phyloP scores from a whole-genome alignment of 2,113 vertebrate genomes.

The Dicaeum eximium region DNA sequence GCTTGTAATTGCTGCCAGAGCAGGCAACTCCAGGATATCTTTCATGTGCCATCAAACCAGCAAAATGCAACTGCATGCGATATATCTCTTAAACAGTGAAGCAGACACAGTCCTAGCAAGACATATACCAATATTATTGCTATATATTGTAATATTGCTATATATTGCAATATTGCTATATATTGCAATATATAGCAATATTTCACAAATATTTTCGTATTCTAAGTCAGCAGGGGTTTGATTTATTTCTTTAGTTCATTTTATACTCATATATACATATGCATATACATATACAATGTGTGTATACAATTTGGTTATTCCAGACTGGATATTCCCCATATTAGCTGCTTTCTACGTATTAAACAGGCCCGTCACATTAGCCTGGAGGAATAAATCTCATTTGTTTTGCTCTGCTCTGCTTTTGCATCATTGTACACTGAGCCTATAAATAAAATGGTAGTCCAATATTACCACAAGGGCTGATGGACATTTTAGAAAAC shows the following conservation, averaged over 20 bases:
- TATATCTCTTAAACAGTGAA: neutral
- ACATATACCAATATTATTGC: no score
- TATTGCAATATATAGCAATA: no score
- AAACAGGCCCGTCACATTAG: neutral
- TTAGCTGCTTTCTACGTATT: neutral
- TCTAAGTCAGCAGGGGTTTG: neutral
- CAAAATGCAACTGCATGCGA: neutral
- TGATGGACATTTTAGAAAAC: neutral
- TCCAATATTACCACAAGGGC: neutral
- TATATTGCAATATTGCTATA: no score
- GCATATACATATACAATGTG: accelerated
- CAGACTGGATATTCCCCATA: neutral
- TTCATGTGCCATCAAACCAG: neutral
- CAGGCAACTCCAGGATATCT: neutral
- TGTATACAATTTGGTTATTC: neutral
- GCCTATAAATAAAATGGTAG: neutral
- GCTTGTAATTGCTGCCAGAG: neutral
- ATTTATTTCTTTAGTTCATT: neutral
- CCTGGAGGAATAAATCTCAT: neutral
- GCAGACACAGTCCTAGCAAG: neutral
- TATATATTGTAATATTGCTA: no score
- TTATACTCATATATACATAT: neutral
- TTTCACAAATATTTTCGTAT: neutral
- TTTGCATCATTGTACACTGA: accelerated
- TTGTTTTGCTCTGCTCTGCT: neutral